A percentile compares a stretch with the other conserved stretches of the same genome.
Evolutionary conservation across 2,113 vertebrate species (phyloP).

Genomic region (Trematomus loennbergii): DNA sequence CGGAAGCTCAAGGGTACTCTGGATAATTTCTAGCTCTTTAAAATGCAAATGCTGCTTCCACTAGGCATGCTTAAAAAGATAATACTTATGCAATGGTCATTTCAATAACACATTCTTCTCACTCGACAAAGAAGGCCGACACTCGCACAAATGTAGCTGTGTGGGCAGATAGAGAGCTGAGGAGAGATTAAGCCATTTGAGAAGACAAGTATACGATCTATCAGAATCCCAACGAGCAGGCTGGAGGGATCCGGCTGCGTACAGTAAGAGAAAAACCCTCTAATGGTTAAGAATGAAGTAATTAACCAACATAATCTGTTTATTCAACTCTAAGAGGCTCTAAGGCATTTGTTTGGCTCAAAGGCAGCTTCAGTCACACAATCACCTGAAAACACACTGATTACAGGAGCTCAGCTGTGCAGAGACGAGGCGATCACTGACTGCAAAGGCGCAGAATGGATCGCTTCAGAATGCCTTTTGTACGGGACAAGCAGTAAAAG

Average conservation of each 20-base stretch:
- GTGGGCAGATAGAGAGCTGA: conserved; percentile 65
- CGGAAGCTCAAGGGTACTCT: conserved; percentile 47
- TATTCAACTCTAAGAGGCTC: conserved; percentile 44
- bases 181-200: conserved; percentile 55
- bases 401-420: conserved; percentile 52
- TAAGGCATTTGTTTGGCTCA: conserved; percentile 56
- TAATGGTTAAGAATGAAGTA: conserved; percentile 55
- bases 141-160: conserved; percentile 43
- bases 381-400: conserved; percentile 68
- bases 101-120: conserved; percentile 65
- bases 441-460: conserved; percentile 48
- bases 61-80: conserved; percentile 57
- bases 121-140: conserved; percentile 54
- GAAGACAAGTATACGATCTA: conserved; percentile 42
- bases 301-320: conserved; percentile 51
- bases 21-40: conserved; percentile 64
- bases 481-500: conserved; percentile 25
- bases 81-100: conserved; percentile 67
- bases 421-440: conserved; percentile 32
- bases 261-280: conserved; percentile 36
- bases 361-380: conserved; percentile 52
- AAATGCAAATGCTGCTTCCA: conserved; percentile 69
- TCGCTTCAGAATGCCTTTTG: conserved; percentile 61
- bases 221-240: conserved; percentile 34
- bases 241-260: conserved; percentile 23